Conservation (phyloP, 2,888 invertebrate species). For the Rutpela maculata region DNA sequence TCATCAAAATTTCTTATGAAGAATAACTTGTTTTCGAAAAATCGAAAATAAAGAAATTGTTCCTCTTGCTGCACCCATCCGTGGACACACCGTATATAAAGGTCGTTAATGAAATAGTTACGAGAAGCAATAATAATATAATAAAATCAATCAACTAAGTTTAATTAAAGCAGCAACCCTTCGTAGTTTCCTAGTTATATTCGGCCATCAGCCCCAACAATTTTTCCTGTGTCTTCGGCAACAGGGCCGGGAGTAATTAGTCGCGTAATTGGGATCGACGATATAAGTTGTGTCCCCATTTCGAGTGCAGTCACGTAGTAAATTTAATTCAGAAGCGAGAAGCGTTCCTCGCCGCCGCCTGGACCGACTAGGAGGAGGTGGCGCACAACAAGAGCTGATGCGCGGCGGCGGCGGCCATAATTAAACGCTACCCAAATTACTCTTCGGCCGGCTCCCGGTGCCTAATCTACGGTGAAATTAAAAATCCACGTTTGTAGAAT, state of each 20-base stretch:
- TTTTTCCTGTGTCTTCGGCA: conserved; percentile 33
- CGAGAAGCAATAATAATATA: conserved; percentile 23
- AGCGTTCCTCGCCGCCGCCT: conserved; percentile 26
- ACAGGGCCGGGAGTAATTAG: conserved; percentile 42
- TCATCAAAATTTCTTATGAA: no score
- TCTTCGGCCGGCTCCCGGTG: conserved; percentile 46
- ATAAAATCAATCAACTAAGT: conserved; percentile 33
- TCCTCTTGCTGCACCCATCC: no score
- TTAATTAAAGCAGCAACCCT: conserved; percentile 30
- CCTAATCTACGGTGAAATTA: conserved; percentile 54
- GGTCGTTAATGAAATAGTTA: conserved; percentile 17
- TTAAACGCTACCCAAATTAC: conserved; percentile 55
- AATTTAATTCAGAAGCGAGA: conserved; percentile 68
- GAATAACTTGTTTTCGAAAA: no score
- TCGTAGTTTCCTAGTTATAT: conserved; percentile 14
- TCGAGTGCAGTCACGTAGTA: conserved; percentile 69
- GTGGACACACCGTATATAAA: not conserved
- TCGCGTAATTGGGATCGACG: conserved; percentile 47
- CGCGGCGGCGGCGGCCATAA: conserved; percentile 45
- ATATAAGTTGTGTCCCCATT: conserved; percentile 57
- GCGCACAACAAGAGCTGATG: conserved; percentile 20
- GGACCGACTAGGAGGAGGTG: conserved; percentile 28
- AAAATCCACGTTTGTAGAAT: conserved; percentile 47
- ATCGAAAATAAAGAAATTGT: no score
- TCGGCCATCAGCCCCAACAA: conserved; percentile 4